Evolutionary conservation across 2,888 invertebrate species (phyloP), one percentile per base, ranked within the genome.

Genomic region (Brachyptera risi): DNA sequence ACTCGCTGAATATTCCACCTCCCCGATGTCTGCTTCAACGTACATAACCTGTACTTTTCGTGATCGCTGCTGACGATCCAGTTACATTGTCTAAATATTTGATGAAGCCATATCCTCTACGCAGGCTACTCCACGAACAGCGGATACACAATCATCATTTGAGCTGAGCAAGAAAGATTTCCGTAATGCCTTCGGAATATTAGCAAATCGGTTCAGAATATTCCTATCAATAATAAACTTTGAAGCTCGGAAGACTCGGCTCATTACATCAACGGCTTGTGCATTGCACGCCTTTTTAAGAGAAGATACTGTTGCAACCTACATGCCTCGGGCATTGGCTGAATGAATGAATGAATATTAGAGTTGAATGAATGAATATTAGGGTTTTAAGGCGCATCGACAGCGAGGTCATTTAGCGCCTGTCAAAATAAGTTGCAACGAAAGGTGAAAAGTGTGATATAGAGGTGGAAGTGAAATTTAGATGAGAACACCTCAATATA

Each of bases 41-140:
- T 9, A 23, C 19, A 19, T 21, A 3, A 71, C 74, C 51, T 72
- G 73, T 31, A 73, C 67, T 56, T 70, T 73, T 37, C 73, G 68
- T 56, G 74, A 65, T 59, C 74, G 73, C 67, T 74, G 75, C 57
- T 74, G 72, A 67, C 71, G 73, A 60, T 74, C 74, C 54, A 71
- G 73, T 5, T 35, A 4, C 49, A 17, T 23, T 40, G 13, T 11
- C 50, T 26, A 13, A 19, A 64, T 63, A 60, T 44, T 11, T 60
- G 15, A 56, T 49, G 49, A 23, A 31, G 31, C 51, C 51, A 31
- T 51, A 51, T 19, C 17, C 31, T 4, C n/a, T 15, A n/a, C 17
- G 17, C n/a, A 17, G 17, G 13, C 2, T 51, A 11, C 9, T 35
- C 5, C n/a, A 3, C 5, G n/a, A 27, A 15, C n/a, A 31, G 11